Conservation (phyloP, 2,888 invertebrate genomes). For the Amphipoea oculea region DNA sequence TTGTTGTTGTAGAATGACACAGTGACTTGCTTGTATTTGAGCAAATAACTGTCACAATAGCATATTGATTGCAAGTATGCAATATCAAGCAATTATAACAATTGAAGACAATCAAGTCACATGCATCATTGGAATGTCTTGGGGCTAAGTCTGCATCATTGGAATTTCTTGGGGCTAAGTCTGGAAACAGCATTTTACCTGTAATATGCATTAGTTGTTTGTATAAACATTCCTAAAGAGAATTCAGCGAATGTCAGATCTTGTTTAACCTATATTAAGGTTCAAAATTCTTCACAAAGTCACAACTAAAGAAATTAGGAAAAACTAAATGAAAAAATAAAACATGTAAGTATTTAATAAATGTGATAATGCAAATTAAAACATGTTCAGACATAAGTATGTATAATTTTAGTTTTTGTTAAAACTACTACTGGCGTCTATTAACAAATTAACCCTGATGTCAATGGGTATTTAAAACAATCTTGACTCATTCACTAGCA, state of each 20-base stretch:
- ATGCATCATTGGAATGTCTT: not conserved
- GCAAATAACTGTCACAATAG: not conserved
- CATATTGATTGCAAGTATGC: constrained; percentile 21
- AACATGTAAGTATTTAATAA: not conserved
- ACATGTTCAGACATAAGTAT: not conserved
- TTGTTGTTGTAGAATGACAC: not conserved
- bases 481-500: constrained; percentile 54
- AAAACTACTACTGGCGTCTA: not conserved
- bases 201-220: not conserved
- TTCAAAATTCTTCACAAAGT: not conserved
- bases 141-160: not conserved
- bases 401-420: not conserved
- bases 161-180: not conserved
- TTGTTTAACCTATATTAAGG: not conserved
- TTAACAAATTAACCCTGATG: constrained; percentile 64
- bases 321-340: not conserved
- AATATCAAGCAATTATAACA: constrained; percentile 10
- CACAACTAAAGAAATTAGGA: not conserved
- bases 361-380: not conserved
- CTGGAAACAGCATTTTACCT: not conserved
- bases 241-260: not conserved
- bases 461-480: constrained; percentile 62
- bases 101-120: constrained; percentile 17
- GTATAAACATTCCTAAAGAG: not conserved
- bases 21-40: constrained; percentile 17